These are phyloP conservation scores for Crossocerus cetratus DNA, from an alignment of 2,888 invertebrate genomes.

Conservation along the genomic window DNA sequence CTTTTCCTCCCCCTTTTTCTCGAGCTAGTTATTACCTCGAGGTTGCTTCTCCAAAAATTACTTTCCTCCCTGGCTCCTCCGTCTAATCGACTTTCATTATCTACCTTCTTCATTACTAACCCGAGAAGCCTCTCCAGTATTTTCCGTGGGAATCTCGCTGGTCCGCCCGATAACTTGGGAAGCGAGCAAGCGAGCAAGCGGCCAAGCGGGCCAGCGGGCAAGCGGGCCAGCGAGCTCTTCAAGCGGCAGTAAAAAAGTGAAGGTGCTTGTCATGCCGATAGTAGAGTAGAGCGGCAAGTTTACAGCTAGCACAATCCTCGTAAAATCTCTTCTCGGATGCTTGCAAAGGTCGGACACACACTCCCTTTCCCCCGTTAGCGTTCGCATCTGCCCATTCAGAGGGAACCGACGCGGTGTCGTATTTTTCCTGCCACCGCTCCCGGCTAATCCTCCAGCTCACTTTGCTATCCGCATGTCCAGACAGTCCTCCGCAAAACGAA, in stretches of 20 bases:
- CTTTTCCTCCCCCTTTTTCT: neutral
- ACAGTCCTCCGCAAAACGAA: neutral
- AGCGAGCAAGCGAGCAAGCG: too few relatives aligned
- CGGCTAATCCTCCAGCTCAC: neutral
- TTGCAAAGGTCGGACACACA: neutral
- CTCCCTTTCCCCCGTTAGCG: neutral
- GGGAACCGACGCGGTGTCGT: neutral
- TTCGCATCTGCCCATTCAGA: neutral
- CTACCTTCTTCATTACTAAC: too few relatives aligned
- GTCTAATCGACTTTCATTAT: too few relatives aligned
- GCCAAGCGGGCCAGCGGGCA: too few relatives aligned
- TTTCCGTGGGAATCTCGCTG: too few relatives aligned
- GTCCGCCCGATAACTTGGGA: too few relatives aligned
- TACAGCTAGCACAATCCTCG: neutral
- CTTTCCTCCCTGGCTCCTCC: neutral
- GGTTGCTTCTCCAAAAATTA: neutral
- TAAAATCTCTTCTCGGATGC: slow-evolving; percentile 9
- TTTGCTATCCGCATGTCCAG: neutral
- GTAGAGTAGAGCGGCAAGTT: too few relatives aligned
- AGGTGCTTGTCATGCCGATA: too few relatives aligned
- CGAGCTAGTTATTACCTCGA: neutral
- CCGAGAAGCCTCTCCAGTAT: too few relatives aligned
- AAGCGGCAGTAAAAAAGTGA: too few relatives aligned
- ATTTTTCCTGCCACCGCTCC: neutral
- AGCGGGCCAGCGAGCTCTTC: too few relatives aligned